These are phyloP conservation scores for Anarrhichthys ocellatus DNA, from an alignment of 2,113 vertebrate genomes.

Conservation along the genomic window DNA sequence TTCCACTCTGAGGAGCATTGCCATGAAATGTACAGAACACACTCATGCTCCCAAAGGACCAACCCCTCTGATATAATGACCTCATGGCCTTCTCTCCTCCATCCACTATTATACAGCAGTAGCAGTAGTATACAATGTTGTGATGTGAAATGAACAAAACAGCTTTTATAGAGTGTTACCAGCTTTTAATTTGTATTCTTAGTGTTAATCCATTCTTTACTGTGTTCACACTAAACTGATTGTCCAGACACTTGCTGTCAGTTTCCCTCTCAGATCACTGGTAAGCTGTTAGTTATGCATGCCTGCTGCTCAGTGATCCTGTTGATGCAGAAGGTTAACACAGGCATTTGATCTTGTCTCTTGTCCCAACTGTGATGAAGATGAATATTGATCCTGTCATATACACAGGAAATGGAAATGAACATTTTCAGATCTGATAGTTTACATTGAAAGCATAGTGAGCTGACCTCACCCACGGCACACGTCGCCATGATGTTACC, in stretches of 20 bases:
- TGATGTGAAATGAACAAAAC: not conserved
- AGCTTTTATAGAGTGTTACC: not conserved
- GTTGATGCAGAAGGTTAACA: conserved; percentile 29
- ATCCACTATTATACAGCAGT: not conserved
- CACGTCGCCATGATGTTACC: not conserved
- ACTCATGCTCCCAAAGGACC: not conserved
- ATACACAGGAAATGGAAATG: not conserved
- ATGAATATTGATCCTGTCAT: conserved; percentile 18
- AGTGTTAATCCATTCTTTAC: not conserved
- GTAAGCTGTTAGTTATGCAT: conserved; percentile 47
- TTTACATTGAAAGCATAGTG: not conserved
- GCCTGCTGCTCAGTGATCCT: conserved; percentile 39
- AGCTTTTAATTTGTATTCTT: not conserved
- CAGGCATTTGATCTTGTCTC: conserved; percentile 51
- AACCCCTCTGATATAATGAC: not conserved
- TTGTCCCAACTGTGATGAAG: conserved; percentile 31
- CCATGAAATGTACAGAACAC: not conserved
- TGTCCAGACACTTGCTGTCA: conserved; percentile 18
- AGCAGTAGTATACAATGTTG: not conserved
- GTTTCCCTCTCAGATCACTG: conserved; percentile 13
- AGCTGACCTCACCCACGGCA: not conserved
- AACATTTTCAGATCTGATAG: not conserved
- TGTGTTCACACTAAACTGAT: conserved; percentile 10
- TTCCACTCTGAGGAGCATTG: not conserved
- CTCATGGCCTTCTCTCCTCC: not conserved